Evolutionary conservation across 2,113 vertebrate species (phyloP).

Genomic region (Fukomys damarensis): DNA sequence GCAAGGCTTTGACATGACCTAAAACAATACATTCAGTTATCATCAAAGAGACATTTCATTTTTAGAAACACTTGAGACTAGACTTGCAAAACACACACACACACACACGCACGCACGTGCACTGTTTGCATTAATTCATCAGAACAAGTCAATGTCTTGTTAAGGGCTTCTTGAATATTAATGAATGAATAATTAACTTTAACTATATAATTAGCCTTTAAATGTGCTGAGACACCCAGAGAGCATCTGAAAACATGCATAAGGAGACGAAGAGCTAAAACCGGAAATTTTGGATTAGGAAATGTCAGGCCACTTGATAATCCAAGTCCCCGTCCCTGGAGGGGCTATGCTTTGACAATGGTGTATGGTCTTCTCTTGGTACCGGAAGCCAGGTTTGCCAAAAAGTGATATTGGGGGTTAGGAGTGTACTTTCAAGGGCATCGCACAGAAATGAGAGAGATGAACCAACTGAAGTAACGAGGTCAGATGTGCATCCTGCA

Average conservation of each 20-base stretch:
- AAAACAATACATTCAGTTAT: not conserved
- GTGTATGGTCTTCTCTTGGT: not conserved
- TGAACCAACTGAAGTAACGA: accelerated
- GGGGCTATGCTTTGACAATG: accelerated
- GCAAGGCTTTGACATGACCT: not conserved
- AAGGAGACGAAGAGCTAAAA: slow-evolving; percentile 72
- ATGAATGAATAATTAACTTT: slow-evolving; percentile 80
- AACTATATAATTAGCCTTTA: slow-evolving; percentile 81
- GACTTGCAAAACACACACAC: not conserved
- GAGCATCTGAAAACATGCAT: slow-evolving; percentile 70
- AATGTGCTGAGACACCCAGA: slow-evolving; percentile 71
- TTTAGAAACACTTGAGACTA: slow-evolving; percentile 27
- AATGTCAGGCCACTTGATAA: slow-evolving; percentile 9
- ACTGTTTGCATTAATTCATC: slow-evolving; percentile 74
- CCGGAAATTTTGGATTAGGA: slow-evolving; percentile 71
- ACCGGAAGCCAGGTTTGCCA: accelerated
- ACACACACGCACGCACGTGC: not conserved
- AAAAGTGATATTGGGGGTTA: not conserved
- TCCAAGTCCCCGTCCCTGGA: not conserved
- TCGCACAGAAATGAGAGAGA: accelerated
- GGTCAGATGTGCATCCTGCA: not conserved
- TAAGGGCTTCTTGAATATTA: slow-evolving; percentile 73
- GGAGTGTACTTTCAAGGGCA: not conserved
- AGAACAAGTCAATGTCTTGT: slow-evolving; percentile 65
- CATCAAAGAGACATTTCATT: slow-evolving; percentile 37